Evolutionary conservation across 2,797 vertebrate species (phyloP), one percentile per base, ranked within the genome.

Genomic region (Hoplostethus mediterraneus): DNA sequence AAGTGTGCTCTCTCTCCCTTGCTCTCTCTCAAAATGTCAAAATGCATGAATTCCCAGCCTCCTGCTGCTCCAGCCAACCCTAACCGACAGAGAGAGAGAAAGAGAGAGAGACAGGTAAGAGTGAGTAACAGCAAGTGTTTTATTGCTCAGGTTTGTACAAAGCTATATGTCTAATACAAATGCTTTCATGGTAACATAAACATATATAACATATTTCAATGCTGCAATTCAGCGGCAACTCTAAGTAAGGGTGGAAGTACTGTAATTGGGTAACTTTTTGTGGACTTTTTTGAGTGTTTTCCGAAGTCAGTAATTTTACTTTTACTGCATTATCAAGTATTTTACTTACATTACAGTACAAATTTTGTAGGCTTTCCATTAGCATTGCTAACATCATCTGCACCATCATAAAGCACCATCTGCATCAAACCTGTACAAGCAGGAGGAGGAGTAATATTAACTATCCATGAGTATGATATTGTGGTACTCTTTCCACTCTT

Each of bases 121-220:
- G 44, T 14, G 11, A 13, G 44, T 44, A 13, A 44, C 42, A 44
- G 42, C 42, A 28, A 28, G 28, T 28, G 28, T 28, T 45, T 45
- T 45, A 45, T 45, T 3, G 17, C 5, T 63, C 2, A 28, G 17
- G 11, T 25, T 38, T 12, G 0, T 42, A 11, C 36, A 3, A 2
- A 33, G 21, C 40, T 28, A 28, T 28, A 28, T 28, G 28, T 28
- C 64, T 31, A 59, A 87, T 70, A 72, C 60, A 70, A 79, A 68
- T 36, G 79, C 30, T 48, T 73, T 66, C 56, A 47, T 68, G 73
- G 73, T 63, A 80, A 82, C 67, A 28, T 28, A 28, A 21, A 21
- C 21, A 28, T 28, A 3, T 2, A 38, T 51, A 17, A 31, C 45
- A 17, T 81, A 72, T 57, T 59, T 45, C 47, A 36, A 73, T 55